phyloP scores from a whole-genome alignment of 1,140 invertebrate genomes.

The Chironomus striatipennis region DNA sequence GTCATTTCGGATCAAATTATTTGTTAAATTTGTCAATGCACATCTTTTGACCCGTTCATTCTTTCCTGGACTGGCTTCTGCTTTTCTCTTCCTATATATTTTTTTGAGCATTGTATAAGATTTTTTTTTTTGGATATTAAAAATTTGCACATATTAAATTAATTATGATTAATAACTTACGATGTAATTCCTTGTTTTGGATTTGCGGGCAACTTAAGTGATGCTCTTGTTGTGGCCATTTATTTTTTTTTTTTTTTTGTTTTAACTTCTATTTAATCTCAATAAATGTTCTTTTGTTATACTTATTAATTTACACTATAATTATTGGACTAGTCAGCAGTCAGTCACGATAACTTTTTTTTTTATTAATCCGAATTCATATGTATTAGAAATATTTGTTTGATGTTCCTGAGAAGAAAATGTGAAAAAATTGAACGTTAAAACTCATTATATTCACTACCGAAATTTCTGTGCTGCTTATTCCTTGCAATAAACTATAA shows the following conservation, averaged over 20 bases:
- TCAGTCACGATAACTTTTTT: neutral
- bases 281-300: neutral
- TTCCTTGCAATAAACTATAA: no score
- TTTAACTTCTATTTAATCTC: neutral
- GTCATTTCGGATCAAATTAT: constrained; percentile 40
- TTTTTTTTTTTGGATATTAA: constrained; percentile 27
- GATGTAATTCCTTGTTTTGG: neutral
- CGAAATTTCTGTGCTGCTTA: no score
- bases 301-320: neutral
- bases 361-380: neutral
- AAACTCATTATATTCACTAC: neutral
- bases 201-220: neutral
- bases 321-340: neutral
- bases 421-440: neutral
- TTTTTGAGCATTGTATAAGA: neutral
- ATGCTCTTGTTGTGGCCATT: constrained; percentile 5
- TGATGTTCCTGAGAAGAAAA: neutral
- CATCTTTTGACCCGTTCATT: constrained; percentile 45
- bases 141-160: constrained; percentile 30
- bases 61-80: constrained; percentile 38
- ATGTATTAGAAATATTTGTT: neutral
- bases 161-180: neutral
- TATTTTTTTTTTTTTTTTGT: no score
- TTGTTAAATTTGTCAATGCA: constrained; percentile 59
- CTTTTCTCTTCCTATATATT: constrained; percentile 35